Evolutionary conservation across 2,113 vertebrate genomes (phyloP), one percentile per base, ranked within the genome.

Genomic region (Hypomesus transpacificus): DNA sequence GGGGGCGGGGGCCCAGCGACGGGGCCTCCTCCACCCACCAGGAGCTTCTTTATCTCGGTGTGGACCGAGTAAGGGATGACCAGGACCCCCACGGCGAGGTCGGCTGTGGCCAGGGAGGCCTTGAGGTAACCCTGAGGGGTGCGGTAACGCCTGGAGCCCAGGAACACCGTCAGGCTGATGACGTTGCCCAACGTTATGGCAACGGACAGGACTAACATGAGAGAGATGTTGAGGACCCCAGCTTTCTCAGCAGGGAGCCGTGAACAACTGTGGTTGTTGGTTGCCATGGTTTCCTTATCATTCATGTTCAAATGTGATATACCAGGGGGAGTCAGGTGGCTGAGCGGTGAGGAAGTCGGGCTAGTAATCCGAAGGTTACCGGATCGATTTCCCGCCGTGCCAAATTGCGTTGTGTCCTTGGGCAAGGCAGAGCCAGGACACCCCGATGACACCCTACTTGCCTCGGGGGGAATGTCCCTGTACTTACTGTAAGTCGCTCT

Each of bases 21-120:
- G 14, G 14, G 0, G 3, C 67, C 17, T 3, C 46, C 46, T 60
- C 69, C 56, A 3, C 26, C 61, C 46, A 20, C 70, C 13, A 54
- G 20, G 58, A 71, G 13, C 21, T 46, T n/a, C 3, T 22, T 14
- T 6, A 72, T 46, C 73, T 89, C 86, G 39, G 39, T 77, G 70
- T 85, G 82, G 21, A 83, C 66, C 0, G 87, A 89, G 73, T 85
- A 86, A 53, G 87, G 86, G 34, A 86, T 72, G 6, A 86, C 83
- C 3, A 85, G 14, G 1, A 87, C 50, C 28, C 86, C 87, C 51
- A 87, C 81, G 0, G 74, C 68, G 65, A 87, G 53, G 66, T 89
- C 86, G 0, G 80, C 86, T 17, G 85, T 59, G 14, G 84, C 83
- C 58, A 86, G 67, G 51, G 85, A 87, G 18, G 75, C 73, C 21